Conservation (phyloP, 2,113 vertebrate genomes). For the Peucedramus taeniatus region DNA sequence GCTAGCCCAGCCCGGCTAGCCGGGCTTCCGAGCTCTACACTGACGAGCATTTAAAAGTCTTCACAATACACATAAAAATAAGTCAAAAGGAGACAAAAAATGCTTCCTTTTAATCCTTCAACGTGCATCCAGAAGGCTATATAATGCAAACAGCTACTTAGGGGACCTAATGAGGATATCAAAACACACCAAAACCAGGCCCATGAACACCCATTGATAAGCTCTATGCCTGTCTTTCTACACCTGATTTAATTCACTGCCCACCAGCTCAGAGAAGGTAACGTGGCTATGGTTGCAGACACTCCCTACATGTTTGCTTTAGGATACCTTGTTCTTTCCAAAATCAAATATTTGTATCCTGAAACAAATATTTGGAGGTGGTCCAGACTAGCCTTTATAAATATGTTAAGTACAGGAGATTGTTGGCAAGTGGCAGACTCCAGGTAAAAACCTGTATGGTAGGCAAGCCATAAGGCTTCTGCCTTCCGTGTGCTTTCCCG, state of each 20-base stretch:
- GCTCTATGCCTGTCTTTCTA: not conserved
- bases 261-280: not conserved
- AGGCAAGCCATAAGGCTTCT: not conserved
- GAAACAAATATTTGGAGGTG: slow-evolving; percentile 42
- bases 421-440: not conserved
- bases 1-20: not conserved
- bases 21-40: not conserved
- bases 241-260: not conserved
- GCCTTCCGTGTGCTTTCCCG: not conserved
- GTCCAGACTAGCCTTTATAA: slow-evolving; percentile 18
- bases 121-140: not conserved
- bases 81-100: not conserved
- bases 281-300: not conserved
- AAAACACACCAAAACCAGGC: not conserved
- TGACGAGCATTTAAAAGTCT: not conserved
- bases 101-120: not conserved
- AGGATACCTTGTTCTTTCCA: slow-evolving; percentile 39
- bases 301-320: slow-evolving; percentile 33
- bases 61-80: not conserved
- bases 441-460: not conserved
- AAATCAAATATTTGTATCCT: slow-evolving; percentile 55
- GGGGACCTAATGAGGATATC: not conserved
- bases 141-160: not conserved
- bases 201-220: not conserved
- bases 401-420: not conserved